These are phyloP conservation scores for Dusona sp. DNA, from an alignment of 2,888 invertebrate genomes.

Conservation along the genomic window DNA sequence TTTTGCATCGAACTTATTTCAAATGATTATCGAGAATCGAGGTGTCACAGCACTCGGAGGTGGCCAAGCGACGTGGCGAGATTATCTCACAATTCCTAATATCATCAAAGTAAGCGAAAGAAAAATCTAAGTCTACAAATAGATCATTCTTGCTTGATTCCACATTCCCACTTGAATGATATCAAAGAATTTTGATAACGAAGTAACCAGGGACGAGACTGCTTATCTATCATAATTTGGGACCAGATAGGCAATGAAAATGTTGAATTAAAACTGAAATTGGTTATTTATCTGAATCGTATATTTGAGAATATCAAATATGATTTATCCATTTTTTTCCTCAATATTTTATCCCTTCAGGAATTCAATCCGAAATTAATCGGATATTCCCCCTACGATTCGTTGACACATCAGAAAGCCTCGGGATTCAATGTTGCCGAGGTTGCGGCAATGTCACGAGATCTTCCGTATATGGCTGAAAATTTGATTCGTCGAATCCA, in stretches of 20 bases:
- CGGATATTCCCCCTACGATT: conserved; percentile 87
- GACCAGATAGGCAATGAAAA: background rate
- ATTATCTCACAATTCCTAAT: conserved; percentile 90
- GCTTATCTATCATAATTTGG: too few relatives aligned
- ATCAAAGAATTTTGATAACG: too few relatives aligned
- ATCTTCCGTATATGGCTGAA: conserved; percentile 87
- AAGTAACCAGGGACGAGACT: too few relatives aligned
- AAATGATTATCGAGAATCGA: conserved; percentile 82
- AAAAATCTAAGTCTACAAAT: background rate
- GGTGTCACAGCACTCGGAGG: conserved; percentile 84
- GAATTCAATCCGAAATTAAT: conserved; percentile 88
- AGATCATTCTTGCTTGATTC: background rate
- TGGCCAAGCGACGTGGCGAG: conserved; percentile 90
- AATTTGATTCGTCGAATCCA: conserved; percentile 86
- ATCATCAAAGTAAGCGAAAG: conserved; percentile 87
- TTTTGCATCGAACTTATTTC: conserved; percentile 84
- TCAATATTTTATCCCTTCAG: conserved; percentile 65
- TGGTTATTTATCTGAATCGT: background rate
- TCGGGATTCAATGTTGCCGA: conserved; percentile 88
- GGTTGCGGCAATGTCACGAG: conserved; percentile 86
- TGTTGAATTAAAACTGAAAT: background rate
- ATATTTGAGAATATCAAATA: background rate
- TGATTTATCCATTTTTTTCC: background rate
- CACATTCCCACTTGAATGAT: background rate
- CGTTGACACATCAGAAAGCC: conserved; percentile 84